Conservation (phyloP, 1,140 invertebrate genomes). For the Odontomachus brunneus region DNA sequence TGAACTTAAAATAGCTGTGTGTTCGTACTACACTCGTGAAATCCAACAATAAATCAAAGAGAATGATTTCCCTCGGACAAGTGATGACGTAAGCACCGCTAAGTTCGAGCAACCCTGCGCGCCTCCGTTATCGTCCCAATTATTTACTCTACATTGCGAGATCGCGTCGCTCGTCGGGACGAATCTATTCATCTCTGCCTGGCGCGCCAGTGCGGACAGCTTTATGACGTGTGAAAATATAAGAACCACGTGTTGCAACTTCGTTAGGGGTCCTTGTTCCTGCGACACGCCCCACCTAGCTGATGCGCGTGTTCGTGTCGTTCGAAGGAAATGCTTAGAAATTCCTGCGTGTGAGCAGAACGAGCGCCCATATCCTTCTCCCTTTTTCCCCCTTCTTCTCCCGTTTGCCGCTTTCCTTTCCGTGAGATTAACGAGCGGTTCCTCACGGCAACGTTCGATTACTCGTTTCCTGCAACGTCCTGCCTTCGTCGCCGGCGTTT, state of each 20-base stretch:
- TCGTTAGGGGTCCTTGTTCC: constrained; percentile 50
- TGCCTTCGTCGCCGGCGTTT: background rate
- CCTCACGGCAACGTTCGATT: constrained; percentile 26
- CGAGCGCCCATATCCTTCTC: background rate
- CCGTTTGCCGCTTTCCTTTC: constrained; percentile 29
- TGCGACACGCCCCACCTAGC: constrained; percentile 23
- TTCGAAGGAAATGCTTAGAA: constrained; percentile 46
- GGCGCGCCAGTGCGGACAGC: constrained; percentile 76
- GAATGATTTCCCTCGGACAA: background rate
- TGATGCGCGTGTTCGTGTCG: constrained; percentile 1
- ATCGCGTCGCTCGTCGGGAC: constrained; percentile 8
- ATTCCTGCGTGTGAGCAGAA: constrained; percentile 31
- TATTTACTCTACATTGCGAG: constrained; percentile 40
- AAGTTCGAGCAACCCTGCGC: background rate
- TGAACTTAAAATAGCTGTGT: too few species aligned
- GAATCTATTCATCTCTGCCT: constrained; percentile 39
- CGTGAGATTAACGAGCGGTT: constrained; percentile 51
- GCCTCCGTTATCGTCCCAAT: constrained; percentile 19
- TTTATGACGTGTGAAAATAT: constrained; percentile 82
- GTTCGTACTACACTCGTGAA: too few species aligned
- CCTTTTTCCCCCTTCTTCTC: too few species aligned
- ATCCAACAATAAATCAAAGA: too few species aligned
- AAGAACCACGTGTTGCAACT: constrained; percentile 68
- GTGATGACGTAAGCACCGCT: background rate
- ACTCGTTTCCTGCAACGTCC: constrained; percentile 17